phyloP scores from a whole-genome alignment of 2,888 invertebrate species.

The Nemapogon koenigi region DNA sequence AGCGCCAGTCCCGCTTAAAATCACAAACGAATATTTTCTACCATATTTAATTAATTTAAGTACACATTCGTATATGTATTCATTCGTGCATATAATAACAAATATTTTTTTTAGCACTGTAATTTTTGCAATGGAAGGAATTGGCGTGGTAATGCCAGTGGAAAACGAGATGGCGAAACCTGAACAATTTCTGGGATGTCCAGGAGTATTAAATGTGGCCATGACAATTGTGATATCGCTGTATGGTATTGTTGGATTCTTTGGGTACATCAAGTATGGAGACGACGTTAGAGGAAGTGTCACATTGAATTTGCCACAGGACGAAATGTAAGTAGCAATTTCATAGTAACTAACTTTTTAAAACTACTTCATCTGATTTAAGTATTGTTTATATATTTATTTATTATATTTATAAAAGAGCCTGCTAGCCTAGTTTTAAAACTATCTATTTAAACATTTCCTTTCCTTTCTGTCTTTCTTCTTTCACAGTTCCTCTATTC shows the following conservation, averaged over 20 bases:
- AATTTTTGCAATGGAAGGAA: conserved; percentile 97
- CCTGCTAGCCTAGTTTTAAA: no score
- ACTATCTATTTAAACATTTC: no score
- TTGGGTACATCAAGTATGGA: conserved; percentile 88
- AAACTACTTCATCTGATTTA: no score
- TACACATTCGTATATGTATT: no score
- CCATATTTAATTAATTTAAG: no score
- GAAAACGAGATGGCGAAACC: conserved; percentile 91
- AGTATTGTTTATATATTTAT: no score
- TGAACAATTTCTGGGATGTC: conserved; percentile 77
- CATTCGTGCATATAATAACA: not conserved
- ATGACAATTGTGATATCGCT: conserved; percentile 82
- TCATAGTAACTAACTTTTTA: no score
- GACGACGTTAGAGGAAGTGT: conserved; percentile 74
- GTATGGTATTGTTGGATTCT: conserved; percentile 86
- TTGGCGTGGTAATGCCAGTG: conserved; percentile 90
- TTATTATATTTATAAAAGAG: no score
- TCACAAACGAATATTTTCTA: no score
- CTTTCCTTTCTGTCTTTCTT: no score
- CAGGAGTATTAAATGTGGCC: conserved; percentile 85
- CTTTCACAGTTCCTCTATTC: no score
- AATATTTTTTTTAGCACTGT: conserved; percentile 71
- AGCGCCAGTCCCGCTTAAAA: no score
- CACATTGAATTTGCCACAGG: conserved; percentile 80
- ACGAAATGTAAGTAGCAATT: conserved; percentile 72